phyloP scores from a whole-genome alignment of 35 echinoderm and acorn worm genomes.

The Holothuria glaberrima region DNA sequence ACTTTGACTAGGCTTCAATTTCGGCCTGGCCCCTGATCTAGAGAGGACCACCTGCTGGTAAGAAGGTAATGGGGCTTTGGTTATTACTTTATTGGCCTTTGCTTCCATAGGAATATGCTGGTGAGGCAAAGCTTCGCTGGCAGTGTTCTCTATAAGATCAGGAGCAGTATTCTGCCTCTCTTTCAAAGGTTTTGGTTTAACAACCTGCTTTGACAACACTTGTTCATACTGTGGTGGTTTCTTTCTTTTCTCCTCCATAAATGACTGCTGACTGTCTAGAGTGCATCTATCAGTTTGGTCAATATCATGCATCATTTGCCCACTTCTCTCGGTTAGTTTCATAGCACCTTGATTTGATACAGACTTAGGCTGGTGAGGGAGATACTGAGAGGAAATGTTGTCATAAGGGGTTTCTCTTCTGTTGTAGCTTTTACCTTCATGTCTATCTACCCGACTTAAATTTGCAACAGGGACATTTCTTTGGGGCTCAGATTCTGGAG shows the following conservation, averaged over 20 bases:
- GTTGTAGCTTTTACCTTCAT: background rate
- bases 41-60: slow-evolving; percentile 29
- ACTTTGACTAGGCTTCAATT: slow-evolving; percentile 35
- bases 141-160: slow-evolving; percentile 24
- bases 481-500: slow-evolving; percentile 20
- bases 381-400: background rate
- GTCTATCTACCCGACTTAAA: background rate
- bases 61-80: slow-evolving; percentile 25
- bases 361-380: background rate
- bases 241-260: slow-evolving; percentile 33
- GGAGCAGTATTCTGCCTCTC: slow-evolving; percentile 27
- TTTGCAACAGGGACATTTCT: background rate
- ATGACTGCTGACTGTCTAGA: slow-evolving; percentile 41
- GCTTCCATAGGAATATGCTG: background rate
- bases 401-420: no score
- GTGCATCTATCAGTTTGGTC: slow-evolving; percentile 6
- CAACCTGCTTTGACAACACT: slow-evolving; percentile 12
- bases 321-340: background rate
- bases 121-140: background rate
- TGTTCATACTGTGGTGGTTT: slow-evolving; percentile 29
- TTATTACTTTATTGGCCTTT: background rate
- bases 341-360: background rate
- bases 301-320: background rate
- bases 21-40: slow-evolving; percentile 28
- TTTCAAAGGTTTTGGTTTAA: slow-evolving; percentile 34